Base-by-base conservation (phyloP, 2,797 vertebrate genomes). In the Adelosebastes latens region DNA sequence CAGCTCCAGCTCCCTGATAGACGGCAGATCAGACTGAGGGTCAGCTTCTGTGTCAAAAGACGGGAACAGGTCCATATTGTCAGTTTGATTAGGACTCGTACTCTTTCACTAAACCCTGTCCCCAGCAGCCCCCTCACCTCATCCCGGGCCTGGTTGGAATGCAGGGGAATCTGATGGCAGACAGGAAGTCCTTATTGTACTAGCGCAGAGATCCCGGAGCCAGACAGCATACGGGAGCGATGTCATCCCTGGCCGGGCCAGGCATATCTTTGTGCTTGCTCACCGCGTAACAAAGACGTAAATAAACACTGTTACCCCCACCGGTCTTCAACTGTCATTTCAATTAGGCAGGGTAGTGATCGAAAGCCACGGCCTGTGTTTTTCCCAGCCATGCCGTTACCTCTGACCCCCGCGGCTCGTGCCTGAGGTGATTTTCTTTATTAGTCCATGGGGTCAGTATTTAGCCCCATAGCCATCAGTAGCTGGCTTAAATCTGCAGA, bases 261-360 rank as follows among this genome's bases (percentile, higher is more conserved):
- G 88, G 90, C 94, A 94, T 95, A 96, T 96, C 97, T 96, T 97
- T 97, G 95, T 96, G 88, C 89, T 95, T 94, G 96, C 93, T 97
- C 96, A 96, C 95, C 86, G 77, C 72, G 87, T 93, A 94, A 97
- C 96, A 97, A 97, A 96, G 96, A 97, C 91, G 94, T 96, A 97
- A 97, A 97, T 96, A 97, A 97, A 97, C 96, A 96, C 83, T 87
- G 92, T 91, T 91, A 92, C 93, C 93, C 92, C 93, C 90, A 75
- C 92, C 87, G 93, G 94, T 93, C 93, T 94, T 94, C 93, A 94
- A 92, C 96, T 97, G 97, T 97, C 96, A 97, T 95, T 95, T 94
- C 96, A 96, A 97, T 97, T 96, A 96, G 94, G 92, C 95, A 89
- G 68, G 83, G 92, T 82, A 89, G 92, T 92, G 89, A 93, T 93